Percentiles rank a stretch among this genome's conserved stretches.
phyloP scores from a whole-genome alignment of 2,113 vertebrate species.

The Elanoides forficatus region DNA sequence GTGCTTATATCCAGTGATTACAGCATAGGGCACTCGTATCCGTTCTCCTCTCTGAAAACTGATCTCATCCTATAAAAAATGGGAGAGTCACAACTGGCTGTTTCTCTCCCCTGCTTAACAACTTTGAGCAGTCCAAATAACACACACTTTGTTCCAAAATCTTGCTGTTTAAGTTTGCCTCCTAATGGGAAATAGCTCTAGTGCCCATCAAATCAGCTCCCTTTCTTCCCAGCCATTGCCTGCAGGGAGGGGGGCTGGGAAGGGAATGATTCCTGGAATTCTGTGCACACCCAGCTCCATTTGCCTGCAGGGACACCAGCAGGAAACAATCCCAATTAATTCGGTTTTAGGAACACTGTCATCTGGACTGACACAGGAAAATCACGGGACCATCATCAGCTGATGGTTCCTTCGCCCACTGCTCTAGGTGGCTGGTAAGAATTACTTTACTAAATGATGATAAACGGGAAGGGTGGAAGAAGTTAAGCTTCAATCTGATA shows the following conservation, averaged over 20 bases:
- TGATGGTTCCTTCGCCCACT: background rate
- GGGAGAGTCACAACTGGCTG: background rate
- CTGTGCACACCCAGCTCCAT: background rate
- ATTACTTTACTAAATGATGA: background rate
- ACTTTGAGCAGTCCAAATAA: background rate
- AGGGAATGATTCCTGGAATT: background rate
- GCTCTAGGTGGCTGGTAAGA: background rate
- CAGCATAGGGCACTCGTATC: fast-evolving
- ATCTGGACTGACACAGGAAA: background rate
- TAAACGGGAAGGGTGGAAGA: background rate
- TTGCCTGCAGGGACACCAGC: background rate
- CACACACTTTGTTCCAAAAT: background rate
- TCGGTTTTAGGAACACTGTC: fast-evolving
- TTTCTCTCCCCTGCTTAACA: background rate
- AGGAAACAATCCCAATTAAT: background rate
- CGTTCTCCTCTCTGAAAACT: background rate
- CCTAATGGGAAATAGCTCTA: background rate
- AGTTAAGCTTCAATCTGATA: background rate
- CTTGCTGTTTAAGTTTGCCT: background rate
- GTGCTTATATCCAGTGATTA: background rate
- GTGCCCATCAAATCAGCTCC: background rate
- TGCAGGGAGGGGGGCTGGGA: background rate
- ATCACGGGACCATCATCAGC: background rate
- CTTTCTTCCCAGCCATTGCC: background rate
- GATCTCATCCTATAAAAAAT: background rate